Conservation (phyloP, 2,113 vertebrate genomes). For the Solenodon paradoxus region DNA sequence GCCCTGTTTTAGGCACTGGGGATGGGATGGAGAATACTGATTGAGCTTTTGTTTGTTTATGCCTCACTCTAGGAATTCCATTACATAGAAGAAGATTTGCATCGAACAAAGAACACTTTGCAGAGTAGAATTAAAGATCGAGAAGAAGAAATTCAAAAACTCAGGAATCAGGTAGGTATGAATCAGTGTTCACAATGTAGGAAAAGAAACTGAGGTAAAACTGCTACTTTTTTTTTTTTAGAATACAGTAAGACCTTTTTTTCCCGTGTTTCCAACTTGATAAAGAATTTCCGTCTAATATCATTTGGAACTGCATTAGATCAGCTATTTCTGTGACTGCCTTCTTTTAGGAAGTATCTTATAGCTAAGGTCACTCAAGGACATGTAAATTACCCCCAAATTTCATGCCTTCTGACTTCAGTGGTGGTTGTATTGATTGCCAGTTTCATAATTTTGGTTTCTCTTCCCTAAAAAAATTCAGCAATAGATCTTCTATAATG, state of each 20-base stretch:
- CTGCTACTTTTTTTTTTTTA: not conserved
- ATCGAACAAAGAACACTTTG: constrained; percentile 90
- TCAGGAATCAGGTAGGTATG: constrained; percentile 97
- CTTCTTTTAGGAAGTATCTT: not conserved
- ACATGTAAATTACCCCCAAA: not conserved
- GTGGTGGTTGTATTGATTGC: not conserved
- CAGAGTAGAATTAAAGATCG: constrained; percentile 95
- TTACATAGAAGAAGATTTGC: constrained; percentile 94
- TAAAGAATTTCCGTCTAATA: not conserved
- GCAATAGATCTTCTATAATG: not conserved
- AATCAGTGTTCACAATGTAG: not conserved
- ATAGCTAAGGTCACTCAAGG: not conserved
- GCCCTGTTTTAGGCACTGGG: not conserved
- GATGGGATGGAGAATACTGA: not conserved
- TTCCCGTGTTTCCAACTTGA: not conserved
- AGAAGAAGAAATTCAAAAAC: constrained; percentile 98
- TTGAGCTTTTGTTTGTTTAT: not conserved
- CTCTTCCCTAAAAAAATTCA: not conserved
- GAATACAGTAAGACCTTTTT: not conserved
- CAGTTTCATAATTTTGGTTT: not conserved
- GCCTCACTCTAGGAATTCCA: constrained; percentile 87
- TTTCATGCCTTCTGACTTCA: not conserved
- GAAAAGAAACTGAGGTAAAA: not conserved
- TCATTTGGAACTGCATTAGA: not conserved
- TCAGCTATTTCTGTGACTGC: not conserved